Percentiles rank a stretch among this genome's conserved stretches.
Conservation (phyloP, 2,797 vertebrate genomes). For the Melanotaenia parkinsoni region DNA sequence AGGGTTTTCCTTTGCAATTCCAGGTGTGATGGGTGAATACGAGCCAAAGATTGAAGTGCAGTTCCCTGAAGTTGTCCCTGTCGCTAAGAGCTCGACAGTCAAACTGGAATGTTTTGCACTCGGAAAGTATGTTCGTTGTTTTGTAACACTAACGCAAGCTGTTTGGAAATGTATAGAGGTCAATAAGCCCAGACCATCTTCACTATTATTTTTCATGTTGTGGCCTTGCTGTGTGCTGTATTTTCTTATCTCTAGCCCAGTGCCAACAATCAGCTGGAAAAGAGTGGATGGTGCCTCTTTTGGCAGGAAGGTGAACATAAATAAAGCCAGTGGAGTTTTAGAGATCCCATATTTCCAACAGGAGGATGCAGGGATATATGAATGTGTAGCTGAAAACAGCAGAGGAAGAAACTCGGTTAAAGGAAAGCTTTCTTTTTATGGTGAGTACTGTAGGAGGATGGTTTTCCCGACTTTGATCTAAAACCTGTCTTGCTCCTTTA, state of each 20-base stretch:
- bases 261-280: slow-evolving; percentile 92
- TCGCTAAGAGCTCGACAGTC: slow-evolving; percentile 90
- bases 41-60: slow-evolving; percentile 98
- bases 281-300: slow-evolving; percentile 88
- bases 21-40: slow-evolving; percentile 98
- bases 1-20: slow-evolving; percentile 40
- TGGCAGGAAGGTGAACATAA: slow-evolving; percentile 90
- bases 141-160: slow-evolving; percentile 14
- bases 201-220: slow-evolving; percentile 33
- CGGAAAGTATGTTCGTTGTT: slow-evolving; percentile 90
- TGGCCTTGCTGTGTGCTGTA: slow-evolving; percentile 23
- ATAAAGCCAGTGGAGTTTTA: slow-evolving; percentile 88
- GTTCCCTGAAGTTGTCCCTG: slow-evolving; percentile 90
- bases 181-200: not conserved
- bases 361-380: slow-evolving; percentile 91
- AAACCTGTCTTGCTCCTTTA: slow-evolving; percentile 25
- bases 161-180: slow-evolving; percentile 18
- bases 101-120: slow-evolving; percentile 95
- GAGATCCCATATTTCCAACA: slow-evolving; percentile 97
- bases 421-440: slow-evolving; percentile 93
- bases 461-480: slow-evolving; percentile 50
- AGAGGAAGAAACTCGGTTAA: slow-evolving; percentile 90
- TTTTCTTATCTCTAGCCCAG: slow-evolving; percentile 80
- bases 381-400: slow-evolving; percentile 93
- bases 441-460: slow-evolving; percentile 76